Base-by-base conservation (phyloP, 2,888 invertebrate genomes). In the Lacanobia oleracea region DNA sequence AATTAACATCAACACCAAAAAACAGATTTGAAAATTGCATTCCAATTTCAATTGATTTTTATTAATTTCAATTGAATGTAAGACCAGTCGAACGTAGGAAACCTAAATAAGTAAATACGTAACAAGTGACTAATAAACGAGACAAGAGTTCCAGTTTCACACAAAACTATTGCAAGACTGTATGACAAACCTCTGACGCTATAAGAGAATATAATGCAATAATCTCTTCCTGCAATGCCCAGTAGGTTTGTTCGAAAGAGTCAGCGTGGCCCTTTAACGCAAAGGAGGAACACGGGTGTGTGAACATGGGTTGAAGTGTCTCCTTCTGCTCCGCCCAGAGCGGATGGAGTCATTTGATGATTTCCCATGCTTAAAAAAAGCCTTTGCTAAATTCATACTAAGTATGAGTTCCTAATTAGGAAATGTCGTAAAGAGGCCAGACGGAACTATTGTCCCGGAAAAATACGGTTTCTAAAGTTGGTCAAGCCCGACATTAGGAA, bases 61-160 rank as follows among this genome's bases (percentile, higher is more conserved):
- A 59, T 21, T 50, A 8, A 73, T 48, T 75, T 56, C 21, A 65
- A 64, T 61, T 45, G 43, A 63, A 21, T 18, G 18, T 56, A 50
- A 27, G 50, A 50, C 54, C 16, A 70, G 48, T n/a, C 8, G 6
- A 54, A 62, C 8, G n/a, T 33, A 64, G 63, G 62, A 72, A 63
- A 81, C 66, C 66, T 69, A 81, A 81, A 74, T 68, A 71, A 67
- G 70, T 59, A 75, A 70, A 69, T 60, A 66, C 66, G 70, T 70
- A 76, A 81, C 64, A n/a, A 71, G 21, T 77, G 64, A 79, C 70
- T 75, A 75, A 75, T 45, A 64, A 64, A 75, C 64, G 50, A 64
- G 50, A 40, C 57, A 48, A 27, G 16, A 66, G 59, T 79, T 72
- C 72, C 27, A 72, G 63, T 82, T 82, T 72, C 51, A 33, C 37